These are phyloP conservation scores for Arvicanthis niloticus DNA, from an alignment of 2,113 vertebrate genomes.

Conservation along the genomic window DNA sequence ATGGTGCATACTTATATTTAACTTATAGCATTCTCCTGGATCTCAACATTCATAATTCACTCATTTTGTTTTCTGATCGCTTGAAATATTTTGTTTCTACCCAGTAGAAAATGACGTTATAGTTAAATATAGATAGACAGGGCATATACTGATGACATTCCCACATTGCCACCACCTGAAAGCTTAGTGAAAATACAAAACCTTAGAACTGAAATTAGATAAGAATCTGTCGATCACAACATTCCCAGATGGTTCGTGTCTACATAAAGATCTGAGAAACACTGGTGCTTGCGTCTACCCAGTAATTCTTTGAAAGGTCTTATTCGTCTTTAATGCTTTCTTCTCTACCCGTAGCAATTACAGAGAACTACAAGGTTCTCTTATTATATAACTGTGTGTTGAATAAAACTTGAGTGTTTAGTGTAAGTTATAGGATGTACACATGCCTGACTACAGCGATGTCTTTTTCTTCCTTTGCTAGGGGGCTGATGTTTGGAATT, in stretches of 20 bases:
- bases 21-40: neutral
- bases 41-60: neutral
- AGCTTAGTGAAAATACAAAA: conserved; percentile 1
- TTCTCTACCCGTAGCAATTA: neutral
- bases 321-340: neutral
- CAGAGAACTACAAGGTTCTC: neutral
- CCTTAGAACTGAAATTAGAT: neutral
- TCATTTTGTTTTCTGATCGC: neutral
- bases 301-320: neutral
- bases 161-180: neutral
- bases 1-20: neutral
- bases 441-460: neutral
- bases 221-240: neutral
- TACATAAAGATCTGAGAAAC: neutral
- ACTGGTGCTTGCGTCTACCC: neutral
- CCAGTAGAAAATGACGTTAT: neutral
- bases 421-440: neutral
- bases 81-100: neutral
- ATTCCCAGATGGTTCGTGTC: neutral
- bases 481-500: conserved; percentile 5
- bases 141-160: no score
- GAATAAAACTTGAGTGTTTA: neutral
- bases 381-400: neutral
- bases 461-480: neutral
- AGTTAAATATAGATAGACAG: neutral